Percentiles rank a stretch among this genome's conserved stretches.
Evolutionary conservation across 2,888 invertebrate species (phyloP).

Genomic region (Ceriagrion tenellum): DNA sequence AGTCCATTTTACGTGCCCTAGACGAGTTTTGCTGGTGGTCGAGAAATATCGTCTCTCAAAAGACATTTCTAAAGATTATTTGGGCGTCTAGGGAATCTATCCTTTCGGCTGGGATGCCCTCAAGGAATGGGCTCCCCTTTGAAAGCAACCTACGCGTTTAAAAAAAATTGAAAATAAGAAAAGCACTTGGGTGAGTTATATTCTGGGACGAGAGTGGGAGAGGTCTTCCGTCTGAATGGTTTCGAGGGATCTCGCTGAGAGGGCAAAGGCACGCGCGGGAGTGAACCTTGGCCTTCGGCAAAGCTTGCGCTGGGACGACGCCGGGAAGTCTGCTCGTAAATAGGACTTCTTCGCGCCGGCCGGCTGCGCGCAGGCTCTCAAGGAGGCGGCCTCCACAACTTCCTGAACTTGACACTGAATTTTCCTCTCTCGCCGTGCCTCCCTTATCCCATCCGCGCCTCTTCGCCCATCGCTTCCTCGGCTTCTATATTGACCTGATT

Average conservation of each 20-base stretch:
- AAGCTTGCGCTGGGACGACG: not conserved
- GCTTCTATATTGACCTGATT: constrained; percentile 28
- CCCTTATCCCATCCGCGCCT: not conserved
- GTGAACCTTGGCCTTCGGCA: constrained; percentile 32
- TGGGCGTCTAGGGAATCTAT: too few relatives aligned
- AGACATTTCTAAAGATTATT: too few relatives aligned
- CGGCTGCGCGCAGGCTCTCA: not conserved
- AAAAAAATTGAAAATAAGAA: too few relatives aligned
- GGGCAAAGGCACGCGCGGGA: not conserved
- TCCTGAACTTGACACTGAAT: constrained; percentile 66
- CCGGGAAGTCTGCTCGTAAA: constrained; percentile 33
- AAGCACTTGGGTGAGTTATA: too few relatives aligned
- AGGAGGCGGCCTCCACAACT: not conserved
- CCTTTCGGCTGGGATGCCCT: too few relatives aligned
- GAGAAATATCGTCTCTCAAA: too few relatives aligned
- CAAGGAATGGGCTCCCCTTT: too few relatives aligned
- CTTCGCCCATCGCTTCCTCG: not conserved
- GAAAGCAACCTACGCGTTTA: too few relatives aligned
- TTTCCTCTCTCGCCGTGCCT: constrained; percentile 6
- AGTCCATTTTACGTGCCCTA: too few relatives aligned
- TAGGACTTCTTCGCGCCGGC: not conserved
- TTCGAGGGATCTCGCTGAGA: not conserved
- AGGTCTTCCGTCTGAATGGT: not conserved
- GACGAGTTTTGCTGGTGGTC: too few relatives aligned
- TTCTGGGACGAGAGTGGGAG: too few relatives aligned